A percentile compares a stretch with the other conserved stretches of the same genome.
phyloP scores from a whole-genome alignment of 2,797 vertebrate species.

The Galaxias olidus region DNA sequence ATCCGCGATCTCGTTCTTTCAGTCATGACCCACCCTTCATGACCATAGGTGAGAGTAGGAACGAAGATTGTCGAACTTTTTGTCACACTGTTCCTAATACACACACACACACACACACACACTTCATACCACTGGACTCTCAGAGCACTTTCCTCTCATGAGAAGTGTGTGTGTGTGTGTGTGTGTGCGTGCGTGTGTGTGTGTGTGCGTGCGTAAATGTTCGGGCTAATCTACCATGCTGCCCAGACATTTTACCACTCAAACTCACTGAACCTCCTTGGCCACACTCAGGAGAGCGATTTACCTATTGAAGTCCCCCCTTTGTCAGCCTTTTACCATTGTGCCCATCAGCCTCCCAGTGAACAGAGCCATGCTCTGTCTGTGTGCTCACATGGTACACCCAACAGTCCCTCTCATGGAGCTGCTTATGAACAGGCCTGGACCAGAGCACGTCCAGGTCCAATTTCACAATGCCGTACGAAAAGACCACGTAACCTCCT shows the following conservation, averaged over 20 bases:
- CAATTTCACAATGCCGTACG: too few relatives aligned
- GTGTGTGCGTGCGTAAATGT: neutral
- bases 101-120: neutral
- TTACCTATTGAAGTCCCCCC: slow-evolving; percentile 13
- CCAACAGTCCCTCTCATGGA: too few relatives aligned
- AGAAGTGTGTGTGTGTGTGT: neutral
- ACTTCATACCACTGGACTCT: neutral
- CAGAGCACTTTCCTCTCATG: neutral
- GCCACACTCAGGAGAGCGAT: slow-evolving; percentile 15
- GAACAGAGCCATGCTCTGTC: too few relatives aligned
- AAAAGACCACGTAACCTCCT: too few relatives aligned
- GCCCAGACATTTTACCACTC: neutral
- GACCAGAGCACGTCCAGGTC: too few relatives aligned
- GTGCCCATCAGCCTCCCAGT: slow-evolving; percentile 22
- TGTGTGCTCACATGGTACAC: too few relatives aligned
- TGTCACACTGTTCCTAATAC: neutral
- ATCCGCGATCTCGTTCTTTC: too few relatives aligned
- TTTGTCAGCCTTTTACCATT: slow-evolving; percentile 20
- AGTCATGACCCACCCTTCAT: too few relatives aligned
- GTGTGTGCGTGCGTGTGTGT: slow-evolving; percentile 2
- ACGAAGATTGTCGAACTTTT: too few relatives aligned
- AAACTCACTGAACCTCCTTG: neutral
- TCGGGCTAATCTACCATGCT: too few relatives aligned
- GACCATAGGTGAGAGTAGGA: too few relatives aligned
- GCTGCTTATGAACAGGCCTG: too few relatives aligned